A percentile compares a stretch with the other conserved stretches of the same genome.
These are phyloP conservation scores for Etheostoma spectabile DNA, from an alignment of 2,113 vertebrate species.

Conservation along the genomic window DNA sequence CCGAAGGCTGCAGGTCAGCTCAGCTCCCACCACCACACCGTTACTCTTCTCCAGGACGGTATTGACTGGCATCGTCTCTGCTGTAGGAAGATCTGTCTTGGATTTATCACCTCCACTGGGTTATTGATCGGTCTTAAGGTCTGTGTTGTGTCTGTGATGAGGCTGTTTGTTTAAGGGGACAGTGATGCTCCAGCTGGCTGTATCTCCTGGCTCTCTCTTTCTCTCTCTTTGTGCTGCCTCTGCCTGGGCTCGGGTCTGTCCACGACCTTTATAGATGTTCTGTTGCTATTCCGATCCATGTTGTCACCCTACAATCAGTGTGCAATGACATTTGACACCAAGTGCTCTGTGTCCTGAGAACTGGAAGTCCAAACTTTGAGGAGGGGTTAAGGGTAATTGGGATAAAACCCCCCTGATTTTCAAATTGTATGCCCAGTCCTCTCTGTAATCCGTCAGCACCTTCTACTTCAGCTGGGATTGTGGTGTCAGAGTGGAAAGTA, in stretches of 20 bases:
- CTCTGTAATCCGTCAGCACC: constrained; percentile 40
- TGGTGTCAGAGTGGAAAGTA: background rate
- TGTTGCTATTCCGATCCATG: constrained; percentile 82
- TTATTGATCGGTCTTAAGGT: constrained; percentile 11
- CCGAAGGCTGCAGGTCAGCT: constrained; percentile 84
- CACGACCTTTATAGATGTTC: constrained; percentile 77
- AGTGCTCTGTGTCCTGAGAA: constrained; percentile 37
- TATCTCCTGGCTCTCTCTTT: constrained; percentile 23
- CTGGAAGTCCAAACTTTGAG: constrained; percentile 42
- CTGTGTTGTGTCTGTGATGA: constrained; percentile 1
- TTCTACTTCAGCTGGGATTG: constrained; percentile 52
- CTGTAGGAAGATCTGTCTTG: background rate
- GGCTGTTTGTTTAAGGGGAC: background rate
- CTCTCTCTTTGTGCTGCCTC: constrained; percentile 25
- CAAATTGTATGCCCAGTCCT: constrained; percentile 37
- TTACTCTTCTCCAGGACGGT: constrained; percentile 79
- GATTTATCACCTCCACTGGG: background rate
- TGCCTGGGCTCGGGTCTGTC: constrained; percentile 21
- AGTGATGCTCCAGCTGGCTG: constrained; percentile 39
- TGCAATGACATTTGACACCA: constrained; percentile 75
- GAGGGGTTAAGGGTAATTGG: constrained; percentile 57
- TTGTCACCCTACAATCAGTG: constrained; percentile 80
- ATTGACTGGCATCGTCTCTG: constrained; percentile 78
- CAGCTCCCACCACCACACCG: constrained; percentile 79
- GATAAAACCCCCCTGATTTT: constrained; percentile 68